Evolutionary conservation across 2,888 invertebrate genomes (phyloP).

Genomic region (Nomada lathburiana): DNA sequence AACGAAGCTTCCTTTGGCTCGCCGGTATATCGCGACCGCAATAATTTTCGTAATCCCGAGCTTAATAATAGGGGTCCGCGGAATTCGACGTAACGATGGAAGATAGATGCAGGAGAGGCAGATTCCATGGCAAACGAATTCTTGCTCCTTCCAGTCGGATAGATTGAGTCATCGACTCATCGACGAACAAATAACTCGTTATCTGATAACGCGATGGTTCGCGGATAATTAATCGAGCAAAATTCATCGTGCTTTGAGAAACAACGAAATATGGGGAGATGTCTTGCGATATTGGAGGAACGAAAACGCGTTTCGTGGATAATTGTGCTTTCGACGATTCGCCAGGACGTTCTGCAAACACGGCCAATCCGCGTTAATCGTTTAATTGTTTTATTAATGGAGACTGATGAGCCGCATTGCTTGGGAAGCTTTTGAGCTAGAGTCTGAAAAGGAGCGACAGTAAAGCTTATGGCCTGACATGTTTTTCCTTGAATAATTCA

Average conservation of each 20-base stretch:
- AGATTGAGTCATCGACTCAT: conserved; percentile 30
- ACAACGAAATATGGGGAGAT: not conserved
- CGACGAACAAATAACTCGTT: conserved; percentile 55
- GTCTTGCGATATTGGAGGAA: not conserved
- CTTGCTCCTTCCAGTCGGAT: not conserved
- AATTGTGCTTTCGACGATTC: not conserved
- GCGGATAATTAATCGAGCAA: conserved; percentile 42
- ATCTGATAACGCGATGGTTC: conserved; percentile 61
- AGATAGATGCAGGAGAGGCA: not conserved
- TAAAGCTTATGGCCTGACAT: too few relatives aligned
- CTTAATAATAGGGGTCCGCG: too few relatives aligned
- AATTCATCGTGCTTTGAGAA: not conserved
- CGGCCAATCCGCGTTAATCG: not conserved
- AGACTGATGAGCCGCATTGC: not conserved
- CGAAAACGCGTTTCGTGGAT: too few relatives aligned
- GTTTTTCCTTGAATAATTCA: too few relatives aligned
- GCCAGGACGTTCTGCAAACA: not conserved
- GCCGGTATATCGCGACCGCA: not conserved
- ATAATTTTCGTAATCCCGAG: not conserved
- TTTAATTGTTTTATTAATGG: conserved; percentile 40
- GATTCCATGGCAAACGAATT: conserved; percentile 15
- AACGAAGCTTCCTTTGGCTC: not conserved
- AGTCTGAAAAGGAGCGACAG: too few relatives aligned
- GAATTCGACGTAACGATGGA: not conserved
- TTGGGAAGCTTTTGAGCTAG: too few relatives aligned